Percentiles rank a stretch among this genome's conserved stretches.
Conservation (phyloP, 2,888 invertebrate genomes). For the Drosophila birchii region DNA sequence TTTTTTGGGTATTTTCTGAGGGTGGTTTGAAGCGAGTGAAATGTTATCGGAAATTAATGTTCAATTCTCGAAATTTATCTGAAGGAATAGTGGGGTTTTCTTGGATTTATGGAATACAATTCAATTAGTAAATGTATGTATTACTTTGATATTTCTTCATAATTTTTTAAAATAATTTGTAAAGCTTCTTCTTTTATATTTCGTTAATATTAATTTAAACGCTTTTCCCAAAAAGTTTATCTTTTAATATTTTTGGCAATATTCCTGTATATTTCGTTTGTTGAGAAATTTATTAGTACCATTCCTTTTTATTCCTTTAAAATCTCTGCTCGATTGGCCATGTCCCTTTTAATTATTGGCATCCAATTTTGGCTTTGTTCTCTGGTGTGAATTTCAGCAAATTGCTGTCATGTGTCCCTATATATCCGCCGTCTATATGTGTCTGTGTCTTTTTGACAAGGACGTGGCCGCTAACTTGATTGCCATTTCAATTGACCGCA, state of each 20-base stretch:
- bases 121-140: neutral
- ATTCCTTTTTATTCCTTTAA: neutral
- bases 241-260: neutral
- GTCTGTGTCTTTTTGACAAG: conserved; percentile 59
- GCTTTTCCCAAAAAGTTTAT: no score
- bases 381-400: conserved; percentile 58
- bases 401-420: conserved; percentile 34
- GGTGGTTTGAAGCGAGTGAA: neutral
- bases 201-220: no score
- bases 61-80: neutral
- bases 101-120: neutral
- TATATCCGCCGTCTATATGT: conserved; percentile 24
- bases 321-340: neutral
- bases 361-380: conserved; percentile 16
- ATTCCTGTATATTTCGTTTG: neutral
- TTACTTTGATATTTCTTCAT: no score
- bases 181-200: no score
- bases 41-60: conserved; percentile 10
- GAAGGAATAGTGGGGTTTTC: neutral
- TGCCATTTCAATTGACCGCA: conserved; percentile 80
- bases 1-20: conserved; percentile 9
- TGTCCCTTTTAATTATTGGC: conserved; percentile 10
- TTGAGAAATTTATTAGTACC: neutral
- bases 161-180: no score
- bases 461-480: conserved; percentile 77